Evolutionary conservation across 2,113 vertebrate genomes (phyloP), one percentile per base, ranked within the genome.

Genomic region (Greenwoodochromis staneri): DNA sequence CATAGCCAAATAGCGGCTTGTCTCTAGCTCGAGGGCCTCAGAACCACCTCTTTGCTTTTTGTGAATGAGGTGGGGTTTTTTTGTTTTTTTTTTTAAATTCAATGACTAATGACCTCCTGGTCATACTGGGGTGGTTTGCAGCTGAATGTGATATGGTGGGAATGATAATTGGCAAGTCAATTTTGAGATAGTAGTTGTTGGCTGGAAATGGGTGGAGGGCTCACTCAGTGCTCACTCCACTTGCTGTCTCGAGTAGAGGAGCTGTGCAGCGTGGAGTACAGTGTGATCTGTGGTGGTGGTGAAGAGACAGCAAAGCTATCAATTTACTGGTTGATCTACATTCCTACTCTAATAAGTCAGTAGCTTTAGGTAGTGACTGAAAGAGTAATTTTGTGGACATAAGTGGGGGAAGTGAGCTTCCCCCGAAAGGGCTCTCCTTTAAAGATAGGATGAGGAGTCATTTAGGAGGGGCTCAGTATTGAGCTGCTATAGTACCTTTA

Each of bases 51-150:
- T 42, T 27, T 71, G n/a, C 69, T 73, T 73, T 73, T 73, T 27
- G 21, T 73, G 69, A 42, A 73, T 73, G 13, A 45, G 13, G 69
- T 45, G 34, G 55, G 11, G 1, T 0, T 2, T 59, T 59, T 3
- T 2, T 27, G 0, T 8, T 6, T 9, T 19, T 3, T 12, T 42
- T 24, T 4, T 0, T 2, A 24, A 8, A 21, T 42, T 24, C 36
- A 73, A 7, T 45, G 40, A 24, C 40, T 27, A 29, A 76, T 45
- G 14, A 19, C 8, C 14, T 27, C 13, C 14, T 47, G 40, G 69
- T 76, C 9, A 76, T 47, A 29, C 14, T 47, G 69, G 40, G 9
- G 14, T 47, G 14, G 24, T 47, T 76, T 76, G 40, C 40, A 29
- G 24, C 21, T 76, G 40, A 76, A 47, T 76, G 40, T 76, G 14